Evolutionary conservation across 2,888 invertebrate species (phyloP).

Genomic region (Tipula lateralis): DNA sequence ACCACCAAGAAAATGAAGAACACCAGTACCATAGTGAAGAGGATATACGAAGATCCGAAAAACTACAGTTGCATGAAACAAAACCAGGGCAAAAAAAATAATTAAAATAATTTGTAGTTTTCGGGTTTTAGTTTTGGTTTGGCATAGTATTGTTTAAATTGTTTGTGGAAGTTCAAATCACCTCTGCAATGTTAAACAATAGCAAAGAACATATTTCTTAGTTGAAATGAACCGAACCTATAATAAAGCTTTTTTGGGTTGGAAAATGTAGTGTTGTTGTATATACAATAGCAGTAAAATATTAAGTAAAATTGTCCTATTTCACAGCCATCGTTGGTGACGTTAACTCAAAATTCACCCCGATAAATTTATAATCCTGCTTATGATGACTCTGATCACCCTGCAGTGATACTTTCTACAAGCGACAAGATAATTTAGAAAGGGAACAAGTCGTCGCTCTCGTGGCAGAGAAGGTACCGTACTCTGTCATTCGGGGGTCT

Average conservation of each 20-base stretch:
- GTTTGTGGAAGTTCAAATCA: background rate
- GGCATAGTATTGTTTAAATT: background rate
- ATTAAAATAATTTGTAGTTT: conserved; percentile 4
- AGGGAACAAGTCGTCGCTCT: too few species aligned
- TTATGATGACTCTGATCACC: too few species aligned
- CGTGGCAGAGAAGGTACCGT: too few species aligned
- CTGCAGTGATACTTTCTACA: too few species aligned
- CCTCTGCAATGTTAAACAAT: background rate
- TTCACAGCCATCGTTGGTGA: too few species aligned
- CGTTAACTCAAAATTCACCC: too few species aligned
- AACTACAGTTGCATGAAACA: background rate
- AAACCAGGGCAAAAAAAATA: background rate
- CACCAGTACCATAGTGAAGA: background rate
- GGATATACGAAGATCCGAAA: background rate
- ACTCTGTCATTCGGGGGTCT: too few species aligned
- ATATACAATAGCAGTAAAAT: too few species aligned
- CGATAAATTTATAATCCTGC: too few species aligned
- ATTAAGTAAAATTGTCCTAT: too few species aligned
- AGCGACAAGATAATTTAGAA: too few species aligned
- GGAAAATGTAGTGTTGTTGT: too few species aligned
- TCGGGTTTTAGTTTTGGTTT: background rate
- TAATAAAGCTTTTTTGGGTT: background rate
- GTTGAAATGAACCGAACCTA: background rate
- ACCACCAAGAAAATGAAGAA: background rate
- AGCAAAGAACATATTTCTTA: background rate